phyloP scores from a whole-genome alignment of 2,113 vertebrate species.

The Gulo gulo region DNA sequence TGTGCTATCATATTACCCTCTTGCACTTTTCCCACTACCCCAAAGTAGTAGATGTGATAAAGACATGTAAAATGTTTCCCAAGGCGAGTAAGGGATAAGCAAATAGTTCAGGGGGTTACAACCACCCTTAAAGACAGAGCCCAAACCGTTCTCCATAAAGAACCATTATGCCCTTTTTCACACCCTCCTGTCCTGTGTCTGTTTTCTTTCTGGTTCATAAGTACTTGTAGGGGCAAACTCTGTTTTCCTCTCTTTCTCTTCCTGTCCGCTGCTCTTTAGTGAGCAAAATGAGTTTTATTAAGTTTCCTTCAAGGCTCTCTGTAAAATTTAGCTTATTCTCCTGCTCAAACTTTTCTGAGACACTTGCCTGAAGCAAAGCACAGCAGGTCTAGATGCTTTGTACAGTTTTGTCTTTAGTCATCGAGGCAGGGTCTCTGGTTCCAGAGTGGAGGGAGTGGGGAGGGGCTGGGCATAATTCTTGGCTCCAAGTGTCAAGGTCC shows the following conservation, averaged over 20 bases:
- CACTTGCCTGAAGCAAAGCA: background rate
- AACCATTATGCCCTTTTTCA: background rate
- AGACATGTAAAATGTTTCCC: background rate
- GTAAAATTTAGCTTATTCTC: constrained; percentile 34
- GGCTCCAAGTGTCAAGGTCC: background rate
- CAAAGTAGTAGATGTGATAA: background rate
- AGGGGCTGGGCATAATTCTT: background rate
- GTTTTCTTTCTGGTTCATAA: background rate
- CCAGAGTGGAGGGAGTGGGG: background rate
- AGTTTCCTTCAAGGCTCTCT: background rate
- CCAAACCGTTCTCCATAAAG: background rate
- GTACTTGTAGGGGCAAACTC: background rate
- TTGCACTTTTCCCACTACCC: background rate
- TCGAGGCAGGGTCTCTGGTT: background rate
- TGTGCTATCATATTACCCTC: accelerated
- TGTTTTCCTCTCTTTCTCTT: background rate
- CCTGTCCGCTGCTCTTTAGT: background rate
- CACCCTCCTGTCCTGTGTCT: background rate
- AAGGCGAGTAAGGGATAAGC: background rate
- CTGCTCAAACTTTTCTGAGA: constrained; percentile 40
- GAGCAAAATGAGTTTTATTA: background rate
- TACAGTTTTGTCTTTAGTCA: background rate
- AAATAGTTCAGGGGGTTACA: background rate
- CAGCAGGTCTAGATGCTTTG: background rate
- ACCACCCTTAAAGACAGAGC: background rate